A percentile compares a stretch with the other conserved stretches of the same genome.
phyloP scores from a whole-genome alignment of 53 echinoderm and acorn worm species.

The Mesocentrotus franciscanus region DNA sequence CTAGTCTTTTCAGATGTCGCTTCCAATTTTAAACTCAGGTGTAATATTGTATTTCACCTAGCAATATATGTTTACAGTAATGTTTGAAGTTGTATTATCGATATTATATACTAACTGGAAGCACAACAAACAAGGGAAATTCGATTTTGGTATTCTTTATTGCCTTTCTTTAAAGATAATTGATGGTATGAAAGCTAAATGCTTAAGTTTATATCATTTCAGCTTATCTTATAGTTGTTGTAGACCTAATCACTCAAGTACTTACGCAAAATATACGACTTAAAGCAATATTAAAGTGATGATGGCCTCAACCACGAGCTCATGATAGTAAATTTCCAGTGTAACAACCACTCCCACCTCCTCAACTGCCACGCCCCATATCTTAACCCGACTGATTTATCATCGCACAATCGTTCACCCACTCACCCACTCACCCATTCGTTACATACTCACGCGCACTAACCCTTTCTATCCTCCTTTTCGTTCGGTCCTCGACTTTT shows the following conservation, averaged over 20 bases:
- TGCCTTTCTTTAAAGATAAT: too few species aligned
- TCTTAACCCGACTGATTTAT: neutral
- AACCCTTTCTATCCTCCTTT: neutral
- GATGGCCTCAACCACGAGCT: too few species aligned
- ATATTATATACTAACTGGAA: too few species aligned
- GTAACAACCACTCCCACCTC: neutral
- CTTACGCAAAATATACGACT: neutral
- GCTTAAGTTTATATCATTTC: neutral
- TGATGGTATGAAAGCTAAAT: too few species aligned
- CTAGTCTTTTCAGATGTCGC: neutral
- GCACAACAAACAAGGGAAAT: too few species aligned
- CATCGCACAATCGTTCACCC: constrained; percentile 3
- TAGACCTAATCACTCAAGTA: neutral
- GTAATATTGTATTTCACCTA: neutral
- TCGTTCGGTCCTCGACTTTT: neutral
- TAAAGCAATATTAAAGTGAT: neutral
- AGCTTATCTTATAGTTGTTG: neutral
- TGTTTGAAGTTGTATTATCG: too few species aligned
- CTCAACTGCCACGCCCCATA: neutral
- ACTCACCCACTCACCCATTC: neutral
- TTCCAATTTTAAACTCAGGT: neutral
- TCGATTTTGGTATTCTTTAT: too few species aligned
- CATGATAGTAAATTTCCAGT: neutral
- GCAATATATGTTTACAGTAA: neutral
- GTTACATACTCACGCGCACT: neutral